A percentile compares a stretch with the other conserved stretches of the same genome.
Evolutionary conservation across 2,113 vertebrate genomes (phyloP).

Genomic region (Zosterops pallidus): DNA sequence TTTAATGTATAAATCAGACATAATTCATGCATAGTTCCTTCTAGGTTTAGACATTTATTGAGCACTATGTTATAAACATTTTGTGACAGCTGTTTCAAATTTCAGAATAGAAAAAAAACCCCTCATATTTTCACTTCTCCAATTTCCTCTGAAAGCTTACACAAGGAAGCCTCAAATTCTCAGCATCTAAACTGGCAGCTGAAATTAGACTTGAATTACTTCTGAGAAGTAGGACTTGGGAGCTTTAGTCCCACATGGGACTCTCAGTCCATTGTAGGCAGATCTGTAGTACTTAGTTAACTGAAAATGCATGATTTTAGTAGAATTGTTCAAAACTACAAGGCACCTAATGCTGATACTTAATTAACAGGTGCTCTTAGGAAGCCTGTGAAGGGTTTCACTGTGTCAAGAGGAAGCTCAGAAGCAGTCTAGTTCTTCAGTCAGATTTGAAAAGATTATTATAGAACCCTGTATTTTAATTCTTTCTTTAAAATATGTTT

Average conservation of each 20-base stretch:
- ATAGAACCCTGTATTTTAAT: neutral
- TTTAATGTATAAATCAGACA: slow-evolving; percentile 60
- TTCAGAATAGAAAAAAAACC: slow-evolving; percentile 4
- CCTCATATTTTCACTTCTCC: slow-evolving; percentile 23
- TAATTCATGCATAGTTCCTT: slow-evolving; percentile 38
- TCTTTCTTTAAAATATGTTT: neutral
- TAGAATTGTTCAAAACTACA: neutral
- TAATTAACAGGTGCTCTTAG: neutral
- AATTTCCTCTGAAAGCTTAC: slow-evolving; percentile 27
- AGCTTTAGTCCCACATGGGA: neutral
- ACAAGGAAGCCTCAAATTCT: neutral
- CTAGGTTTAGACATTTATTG: slow-evolving; percentile 55
- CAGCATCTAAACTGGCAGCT: neutral
- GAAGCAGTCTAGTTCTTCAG: neutral
- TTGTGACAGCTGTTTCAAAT: slow-evolving; percentile 54
- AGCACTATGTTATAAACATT: slow-evolving; percentile 34
- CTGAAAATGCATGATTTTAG: neutral
- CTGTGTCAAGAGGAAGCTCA: neutral
- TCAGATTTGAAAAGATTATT: neutral
- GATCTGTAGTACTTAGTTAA: neutral
- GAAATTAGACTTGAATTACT: neutral
- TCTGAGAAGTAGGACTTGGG: neutral
- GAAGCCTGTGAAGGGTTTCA: neutral
- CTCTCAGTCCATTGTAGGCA: neutral
- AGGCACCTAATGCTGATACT: neutral